Evolutionary conservation across 2,113 vertebrate genomes (phyloP), one percentile per base, ranked within the genome.

Genomic region (Coracopsis vasa): DNA sequence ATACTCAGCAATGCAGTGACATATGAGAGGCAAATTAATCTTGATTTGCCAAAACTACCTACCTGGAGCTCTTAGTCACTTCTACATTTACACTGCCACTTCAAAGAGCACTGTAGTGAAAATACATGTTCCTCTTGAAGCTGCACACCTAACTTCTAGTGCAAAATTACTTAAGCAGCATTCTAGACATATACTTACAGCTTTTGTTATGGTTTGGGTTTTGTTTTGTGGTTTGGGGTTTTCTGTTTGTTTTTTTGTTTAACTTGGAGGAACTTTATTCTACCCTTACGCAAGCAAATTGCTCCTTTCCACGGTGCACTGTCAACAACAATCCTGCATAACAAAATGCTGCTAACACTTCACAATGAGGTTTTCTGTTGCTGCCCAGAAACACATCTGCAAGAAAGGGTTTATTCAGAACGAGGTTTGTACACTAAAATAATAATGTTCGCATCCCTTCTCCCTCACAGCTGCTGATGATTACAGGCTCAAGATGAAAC

Each of bases 111-210:
- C 39, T n/a, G 56, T 42, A 78, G 51, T 29, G 67, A 95, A 95
- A 96, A 92, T 33, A 88, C 5, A 25, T 13, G 18, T 87, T 95
- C n/a, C 60, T 50, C 60, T 69, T 88, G 71, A 96, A 94, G 77
- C 60, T 65, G 90, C 67, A 88, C 53, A 81, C 39, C 62, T 90
- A 96, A 95, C 81, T 95, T 28, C 90, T 78, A 80, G 92, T 85
- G 94, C 75, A 83, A 84, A 72, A 48, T 44, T 45, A 39, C 19
- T 69, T 83, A 75, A 96, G 71, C 66, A 95, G 82, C 74, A 86
- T 86, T 96, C 88, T 48, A 82, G 75, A 33, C 35, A 25, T 24
- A 42, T 14, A 66, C 5, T 39, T 67, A 31, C 6, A 28, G 15
- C 13, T 72, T 87, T 4, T 81, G 16, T 82, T 90, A 54, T 19